Evolutionary conservation across 1,140 invertebrate species (phyloP), one percentile per base, ranked within the genome.

Genomic region (Danaus melanippus): DNA sequence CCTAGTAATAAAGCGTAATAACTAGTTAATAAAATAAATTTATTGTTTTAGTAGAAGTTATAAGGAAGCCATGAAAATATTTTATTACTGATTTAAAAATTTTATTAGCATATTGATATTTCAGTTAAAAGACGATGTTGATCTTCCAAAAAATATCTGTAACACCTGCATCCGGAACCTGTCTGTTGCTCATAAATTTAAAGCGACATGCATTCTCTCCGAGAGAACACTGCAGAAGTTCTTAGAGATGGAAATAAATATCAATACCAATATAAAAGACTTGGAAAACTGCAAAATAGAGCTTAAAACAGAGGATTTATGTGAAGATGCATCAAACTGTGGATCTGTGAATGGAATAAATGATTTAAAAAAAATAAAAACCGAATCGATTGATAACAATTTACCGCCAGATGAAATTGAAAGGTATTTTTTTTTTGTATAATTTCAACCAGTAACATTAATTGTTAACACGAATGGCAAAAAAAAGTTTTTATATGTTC

Each of bases 121-220:
- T 12, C 67, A 74, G 72, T 50, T 78, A 9, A 62, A 50, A 54
- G 46, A 67, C 55, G 55, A 66, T 42, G 58, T 59, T 9, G 58
- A 54, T 0, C 47, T 74, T 0, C 70, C 76, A 0, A 56, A 62
- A 42, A 56, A 63, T 17, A 71, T 76, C 60, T 79, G 76, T 12
- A 48, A 60, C 1, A 17, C 11, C 4, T 79, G 76, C 12, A 47
- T 68, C 6, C 46, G 49, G 6, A 59, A 75, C 11, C 40, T 79
- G 8, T 56, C 67, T 3, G 54, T 65, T 2, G 76, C 76, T 0
- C 46, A 69, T 40, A 69, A 68, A 12, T 79, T 79, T 45, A 79
- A 79, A 65, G 66, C 57, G 8, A 57, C 46, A 8, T 79, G 70
- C 12, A 42, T 76, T 39, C 12, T 62, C 0, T 60, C 74, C 0